Percentiles rank a stretch among this genome's conserved stretches.
These are phyloP conservation scores for Rhabdophis nuchalis DNA, from an alignment of 2,797 vertebrate genomes.

Conservation along the genomic window DNA sequence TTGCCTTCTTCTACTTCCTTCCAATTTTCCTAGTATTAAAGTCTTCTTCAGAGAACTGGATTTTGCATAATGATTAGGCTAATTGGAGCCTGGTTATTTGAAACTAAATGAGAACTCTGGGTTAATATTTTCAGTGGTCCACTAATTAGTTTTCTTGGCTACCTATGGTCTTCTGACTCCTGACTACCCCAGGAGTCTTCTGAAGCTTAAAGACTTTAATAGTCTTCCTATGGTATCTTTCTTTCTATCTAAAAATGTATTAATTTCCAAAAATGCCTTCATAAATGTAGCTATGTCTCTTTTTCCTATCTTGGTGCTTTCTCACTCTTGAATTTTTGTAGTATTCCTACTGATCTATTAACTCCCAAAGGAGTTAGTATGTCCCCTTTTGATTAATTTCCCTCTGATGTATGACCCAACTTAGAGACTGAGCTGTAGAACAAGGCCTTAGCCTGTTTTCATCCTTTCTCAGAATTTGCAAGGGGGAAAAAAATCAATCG, in stretches of 20 bases:
- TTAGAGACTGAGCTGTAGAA: not conserved
- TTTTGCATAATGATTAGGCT: not conserved
- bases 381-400: not conserved
- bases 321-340: not conserved
- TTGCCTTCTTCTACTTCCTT: not conserved
- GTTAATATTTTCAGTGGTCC: not conserved
- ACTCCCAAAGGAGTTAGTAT: not conserved
- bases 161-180: not conserved
- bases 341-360: not conserved
- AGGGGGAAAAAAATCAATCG: not conserved
- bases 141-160: not conserved
- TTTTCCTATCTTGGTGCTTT: not conserved
- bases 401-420: not conserved
- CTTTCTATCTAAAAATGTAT: not conserved
- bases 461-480: not conserved
- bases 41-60: not conserved
- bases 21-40: not conserved
- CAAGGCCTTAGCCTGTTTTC: not conserved
- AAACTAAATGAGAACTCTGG: not conserved
- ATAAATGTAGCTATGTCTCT: not conserved
- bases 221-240: not conserved
- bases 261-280: not conserved
- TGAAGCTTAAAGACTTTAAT: not conserved
- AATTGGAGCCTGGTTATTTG: not conserved
- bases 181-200: not conserved